A percentile compares a stretch with the other conserved stretches of the same genome.
Evolutionary conservation across 2,113 vertebrate genomes (phyloP).

Genomic region (Zeus faber): DNA sequence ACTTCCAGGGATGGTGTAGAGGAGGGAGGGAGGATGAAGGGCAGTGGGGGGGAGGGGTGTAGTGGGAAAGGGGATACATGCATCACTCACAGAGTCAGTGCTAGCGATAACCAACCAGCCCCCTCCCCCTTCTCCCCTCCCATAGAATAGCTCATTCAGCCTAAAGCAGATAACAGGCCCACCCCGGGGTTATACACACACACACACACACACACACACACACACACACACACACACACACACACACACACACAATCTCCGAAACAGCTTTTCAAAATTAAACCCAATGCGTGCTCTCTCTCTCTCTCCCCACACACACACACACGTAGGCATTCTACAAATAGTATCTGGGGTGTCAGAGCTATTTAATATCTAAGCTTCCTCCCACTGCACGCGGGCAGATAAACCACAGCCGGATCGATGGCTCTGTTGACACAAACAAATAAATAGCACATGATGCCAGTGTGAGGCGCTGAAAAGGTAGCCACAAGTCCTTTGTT

Average conservation of each 20-base stretch:
- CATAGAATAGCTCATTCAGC: conserved; percentile 64
- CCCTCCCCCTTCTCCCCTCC: conserved; percentile 11
- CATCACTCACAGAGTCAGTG: conserved; percentile 50
- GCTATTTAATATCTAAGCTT: conserved; percentile 67
- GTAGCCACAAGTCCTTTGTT: conserved; percentile 44
- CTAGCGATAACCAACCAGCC: conserved; percentile 38
- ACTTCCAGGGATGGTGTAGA: conserved; percentile 65
- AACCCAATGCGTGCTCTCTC: neutral
- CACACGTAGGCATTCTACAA: conserved; percentile 57
- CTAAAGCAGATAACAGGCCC: conserved; percentile 63
- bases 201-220: conserved; percentile 19
- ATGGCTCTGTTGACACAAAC: conserved; percentile 71
- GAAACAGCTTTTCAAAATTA: conserved; percentile 2
- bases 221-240: conserved; percentile 1
- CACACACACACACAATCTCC: neutral
- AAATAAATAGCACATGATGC: conserved; percentile 72
- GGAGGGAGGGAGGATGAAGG: conserved; percentile 30
- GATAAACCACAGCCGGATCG: conserved; percentile 68
- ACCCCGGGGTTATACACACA: conserved; percentile 47
- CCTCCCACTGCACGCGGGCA: conserved; percentile 47
- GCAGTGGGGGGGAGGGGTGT: conserved; percentile 15
- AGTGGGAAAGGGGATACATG: conserved; percentile 51
- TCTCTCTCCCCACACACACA: conserved; percentile 27
- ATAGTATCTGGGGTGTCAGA: conserved; percentile 60
- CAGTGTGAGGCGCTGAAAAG: conserved; percentile 34